Conservation (phyloP, 2,797 vertebrate species). For the Capromys pilorides region DNA sequence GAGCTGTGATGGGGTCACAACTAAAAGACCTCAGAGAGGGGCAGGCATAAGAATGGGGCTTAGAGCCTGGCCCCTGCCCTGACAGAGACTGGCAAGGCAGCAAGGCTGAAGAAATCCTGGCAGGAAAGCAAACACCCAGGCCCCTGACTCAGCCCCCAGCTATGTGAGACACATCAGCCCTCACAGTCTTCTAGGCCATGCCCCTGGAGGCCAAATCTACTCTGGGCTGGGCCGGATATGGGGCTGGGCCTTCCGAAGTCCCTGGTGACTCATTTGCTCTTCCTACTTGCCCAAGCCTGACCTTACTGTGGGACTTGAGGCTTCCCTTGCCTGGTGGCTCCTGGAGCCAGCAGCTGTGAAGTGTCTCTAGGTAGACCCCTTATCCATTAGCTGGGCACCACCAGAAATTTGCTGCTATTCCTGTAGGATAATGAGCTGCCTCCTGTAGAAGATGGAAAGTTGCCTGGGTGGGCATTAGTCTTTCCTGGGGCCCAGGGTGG, state of each 20-base stretch:
- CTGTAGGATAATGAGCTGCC: background rate
- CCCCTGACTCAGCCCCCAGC: conserved; percentile 40
- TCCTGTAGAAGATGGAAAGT: background rate
- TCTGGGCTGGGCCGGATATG: background rate
- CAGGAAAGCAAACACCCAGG: conserved; percentile 24
- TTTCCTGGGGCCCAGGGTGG: background rate
- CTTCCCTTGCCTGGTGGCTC: background rate
- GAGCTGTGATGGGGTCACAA: background rate
- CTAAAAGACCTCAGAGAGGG: background rate
- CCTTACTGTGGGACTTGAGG: background rate
- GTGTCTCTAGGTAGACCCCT: background rate
- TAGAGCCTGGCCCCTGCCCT: background rate
- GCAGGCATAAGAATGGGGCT: background rate
- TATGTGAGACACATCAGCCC: background rate
- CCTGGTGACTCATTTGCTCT: conserved; percentile 52
- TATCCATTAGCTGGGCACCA: no score
- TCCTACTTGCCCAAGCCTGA: background rate
- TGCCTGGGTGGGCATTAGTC: background rate
- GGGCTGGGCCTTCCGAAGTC: background rate
- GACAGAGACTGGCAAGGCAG: background rate
- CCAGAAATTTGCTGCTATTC: background rate
- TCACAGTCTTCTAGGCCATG: background rate
- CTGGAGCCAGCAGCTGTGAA: background rate
- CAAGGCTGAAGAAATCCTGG: background rate
- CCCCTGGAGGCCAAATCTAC: background rate